A percentile compares a stretch with the other conserved stretches of the same genome.
phyloP scores from a whole-genome alignment of 2,797 vertebrate species.

The Silurus lanzhouensis region DNA sequence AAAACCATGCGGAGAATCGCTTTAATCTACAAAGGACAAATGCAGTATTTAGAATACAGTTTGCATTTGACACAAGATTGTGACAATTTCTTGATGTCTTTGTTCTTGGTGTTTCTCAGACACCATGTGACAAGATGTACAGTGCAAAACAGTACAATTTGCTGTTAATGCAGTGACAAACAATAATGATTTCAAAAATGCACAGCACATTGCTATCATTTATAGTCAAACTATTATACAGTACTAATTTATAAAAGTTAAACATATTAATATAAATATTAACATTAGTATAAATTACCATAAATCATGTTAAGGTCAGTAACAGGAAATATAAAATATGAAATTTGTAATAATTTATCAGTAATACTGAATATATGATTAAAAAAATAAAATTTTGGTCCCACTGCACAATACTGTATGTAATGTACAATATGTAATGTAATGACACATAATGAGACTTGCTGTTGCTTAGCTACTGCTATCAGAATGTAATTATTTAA shows the following conservation, averaged over 20 bases:
- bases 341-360: too few species aligned
- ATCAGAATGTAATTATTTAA: neutral
- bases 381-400: neutral
- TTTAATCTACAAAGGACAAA: neutral
- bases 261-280: too few species aligned
- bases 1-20: neutral
- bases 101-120: constrained; percentile 6
- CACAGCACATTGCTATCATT: neutral
- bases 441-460: neutral
- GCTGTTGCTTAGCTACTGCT: neutral
- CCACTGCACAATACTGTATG: neutral
- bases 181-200: neutral
- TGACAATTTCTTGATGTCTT: neutral
- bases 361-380: neutral
- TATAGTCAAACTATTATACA: neutral
- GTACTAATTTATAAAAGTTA: neutral
- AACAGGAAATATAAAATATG: neutral
- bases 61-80: neutral
- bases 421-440: neutral
- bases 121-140: neutral
- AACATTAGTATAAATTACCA: neutral
- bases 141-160: too few species aligned
- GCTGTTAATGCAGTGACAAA: too few species aligned
- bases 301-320: neutral
- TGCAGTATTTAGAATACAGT: neutral